phyloP scores from a whole-genome alignment of 2,888 invertebrate species.

The Eudemis profundana region DNA sequence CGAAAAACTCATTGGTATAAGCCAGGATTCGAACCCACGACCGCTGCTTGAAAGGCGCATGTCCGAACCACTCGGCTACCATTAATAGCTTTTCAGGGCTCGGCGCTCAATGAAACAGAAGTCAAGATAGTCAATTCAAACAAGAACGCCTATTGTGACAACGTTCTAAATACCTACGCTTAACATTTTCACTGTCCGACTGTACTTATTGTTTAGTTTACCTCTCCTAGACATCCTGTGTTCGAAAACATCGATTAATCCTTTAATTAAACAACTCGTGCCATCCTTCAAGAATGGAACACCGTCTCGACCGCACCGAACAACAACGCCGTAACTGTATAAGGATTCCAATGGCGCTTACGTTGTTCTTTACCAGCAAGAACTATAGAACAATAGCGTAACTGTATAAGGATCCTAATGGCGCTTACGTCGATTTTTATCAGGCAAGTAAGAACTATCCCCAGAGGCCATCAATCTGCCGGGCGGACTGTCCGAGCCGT shows the following conservation, averaged over 20 bases:
- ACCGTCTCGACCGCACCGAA: neutral
- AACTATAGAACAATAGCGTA: neutral
- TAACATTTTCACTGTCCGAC: no score
- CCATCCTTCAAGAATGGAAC: slow-evolving; percentile 21
- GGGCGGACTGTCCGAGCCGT: slow-evolving; percentile 38
- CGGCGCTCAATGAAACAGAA: no score
- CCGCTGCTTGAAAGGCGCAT: no score
- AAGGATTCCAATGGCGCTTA: neutral
- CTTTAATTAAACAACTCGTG: slow-evolving; percentile 43
- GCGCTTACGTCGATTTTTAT: neutral
- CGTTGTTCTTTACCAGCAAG: neutral
- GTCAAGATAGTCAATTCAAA: no score
- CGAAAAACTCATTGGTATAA: no score
- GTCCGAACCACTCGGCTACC: no score
- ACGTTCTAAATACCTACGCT: no score
- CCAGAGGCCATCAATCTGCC: slow-evolving; percentile 39
- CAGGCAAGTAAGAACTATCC: slow-evolving; percentile 23
- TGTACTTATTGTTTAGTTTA: neutral
- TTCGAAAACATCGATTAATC: slow-evolving; percentile 24
- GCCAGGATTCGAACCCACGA: no score
- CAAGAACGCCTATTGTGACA: no score
- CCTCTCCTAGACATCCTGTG: slow-evolving; percentile 10
- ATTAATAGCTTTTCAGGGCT: no score
- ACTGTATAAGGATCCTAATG: neutral
- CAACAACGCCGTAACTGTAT: slow-evolving; percentile 2